Evolutionary conservation across 2,797 vertebrate genomes (phyloP).

Genomic region (Sphenopsis melanotis): DNA sequence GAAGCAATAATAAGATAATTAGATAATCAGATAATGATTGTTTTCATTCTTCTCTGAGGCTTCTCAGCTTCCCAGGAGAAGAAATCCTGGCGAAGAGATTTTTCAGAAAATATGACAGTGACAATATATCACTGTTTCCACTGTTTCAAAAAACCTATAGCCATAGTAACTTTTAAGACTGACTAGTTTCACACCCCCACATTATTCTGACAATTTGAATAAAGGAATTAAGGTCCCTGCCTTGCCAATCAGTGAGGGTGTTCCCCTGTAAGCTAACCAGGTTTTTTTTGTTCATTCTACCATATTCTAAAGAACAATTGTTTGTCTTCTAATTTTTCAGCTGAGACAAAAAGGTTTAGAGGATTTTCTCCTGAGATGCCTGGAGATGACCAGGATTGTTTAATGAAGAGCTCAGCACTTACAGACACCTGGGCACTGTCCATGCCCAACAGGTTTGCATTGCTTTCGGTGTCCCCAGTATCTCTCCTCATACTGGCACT

Average conservation of each 20-base stretch:
- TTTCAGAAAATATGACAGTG: no score
- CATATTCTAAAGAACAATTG: background rate
- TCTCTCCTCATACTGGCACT: background rate
- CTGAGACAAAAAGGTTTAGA: background rate
- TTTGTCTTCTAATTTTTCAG: background rate
- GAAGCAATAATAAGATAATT: no score
- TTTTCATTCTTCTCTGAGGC: no score
- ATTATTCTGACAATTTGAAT: background rate
- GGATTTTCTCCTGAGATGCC: background rate
- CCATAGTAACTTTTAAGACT: background rate
- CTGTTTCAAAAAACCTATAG: background rate
- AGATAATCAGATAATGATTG: no score
- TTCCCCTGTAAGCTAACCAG: background rate
- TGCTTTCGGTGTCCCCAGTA: accelerated
- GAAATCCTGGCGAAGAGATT: no score
- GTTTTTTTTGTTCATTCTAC: background rate
- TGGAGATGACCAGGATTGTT: background rate
- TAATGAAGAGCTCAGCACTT: background rate
- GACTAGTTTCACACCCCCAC: background rate
- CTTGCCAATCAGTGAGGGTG: background rate
- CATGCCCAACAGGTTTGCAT: background rate
- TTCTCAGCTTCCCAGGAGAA: no score
- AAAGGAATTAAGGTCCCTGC: background rate
- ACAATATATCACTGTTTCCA: background rate
- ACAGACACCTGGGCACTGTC: background rate